These are phyloP conservation scores for Agriopis marginaria DNA, from an alignment of 2,888 invertebrate species.

Conservation along the genomic window DNA sequence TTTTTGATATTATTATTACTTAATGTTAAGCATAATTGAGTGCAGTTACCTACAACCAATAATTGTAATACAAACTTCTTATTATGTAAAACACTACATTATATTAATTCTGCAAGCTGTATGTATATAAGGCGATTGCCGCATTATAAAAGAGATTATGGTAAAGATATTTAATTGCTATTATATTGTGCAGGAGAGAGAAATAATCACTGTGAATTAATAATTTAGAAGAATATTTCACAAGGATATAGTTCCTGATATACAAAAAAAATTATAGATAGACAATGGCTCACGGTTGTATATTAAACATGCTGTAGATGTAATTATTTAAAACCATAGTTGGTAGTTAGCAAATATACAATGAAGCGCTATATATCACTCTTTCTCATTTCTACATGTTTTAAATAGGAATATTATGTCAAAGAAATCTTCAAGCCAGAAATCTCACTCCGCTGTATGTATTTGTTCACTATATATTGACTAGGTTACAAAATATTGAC, in stretches of 20 bases:
- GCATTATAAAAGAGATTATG: constrained; percentile 49
- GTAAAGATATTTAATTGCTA: constrained; percentile 24
- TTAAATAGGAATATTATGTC: neutral
- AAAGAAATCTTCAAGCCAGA: neutral
- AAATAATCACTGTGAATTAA: neutral
- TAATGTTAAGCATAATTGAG: constrained; percentile 75
- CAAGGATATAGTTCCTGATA: neutral
- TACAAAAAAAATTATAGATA: neutral
- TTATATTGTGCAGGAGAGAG: constrained; percentile 31
- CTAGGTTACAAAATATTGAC: constrained; percentile 19
- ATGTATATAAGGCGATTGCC: constrained; percentile 61
- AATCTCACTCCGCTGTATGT: neutral
- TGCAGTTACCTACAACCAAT: constrained; percentile 76
- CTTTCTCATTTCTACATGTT: neutral
- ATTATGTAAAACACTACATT: constrained; percentile 51
- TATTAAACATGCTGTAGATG: neutral
- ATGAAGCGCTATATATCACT: neutral
- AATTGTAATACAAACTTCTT: constrained; percentile 74
- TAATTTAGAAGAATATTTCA: neutral
- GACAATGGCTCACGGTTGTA: neutral
- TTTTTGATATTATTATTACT: constrained; percentile 50
- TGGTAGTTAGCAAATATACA: neutral
- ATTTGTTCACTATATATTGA: constrained; percentile 12
- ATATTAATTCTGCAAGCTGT: constrained; percentile 65
- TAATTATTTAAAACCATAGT: neutral